Evolutionary conservation across 2,113 vertebrate genomes (phyloP).

Genomic region (Hippocampus comes): DNA sequence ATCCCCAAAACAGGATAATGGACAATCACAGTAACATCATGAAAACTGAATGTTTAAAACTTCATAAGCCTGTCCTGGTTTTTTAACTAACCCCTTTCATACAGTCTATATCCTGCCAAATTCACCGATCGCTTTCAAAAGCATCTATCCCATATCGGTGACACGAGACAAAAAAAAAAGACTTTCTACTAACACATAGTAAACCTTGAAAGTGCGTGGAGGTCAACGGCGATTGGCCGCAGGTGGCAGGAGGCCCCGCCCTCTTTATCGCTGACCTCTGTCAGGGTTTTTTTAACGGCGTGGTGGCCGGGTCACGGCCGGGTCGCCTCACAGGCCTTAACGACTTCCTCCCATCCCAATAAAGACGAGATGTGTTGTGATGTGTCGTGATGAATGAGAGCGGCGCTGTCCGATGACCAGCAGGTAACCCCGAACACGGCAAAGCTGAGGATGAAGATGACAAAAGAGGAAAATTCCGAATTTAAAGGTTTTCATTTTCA

Average conservation of each 20-base stretch:
- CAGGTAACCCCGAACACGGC: slow-evolving; percentile 48
- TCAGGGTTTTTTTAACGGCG: slow-evolving; percentile 65
- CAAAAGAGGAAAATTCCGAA: not conserved
- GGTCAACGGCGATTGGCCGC: slow-evolving; percentile 43
- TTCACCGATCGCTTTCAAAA: not conserved
- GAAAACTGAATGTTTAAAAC: no score
- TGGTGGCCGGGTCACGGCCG: slow-evolving; percentile 68
- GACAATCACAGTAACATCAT: no score
- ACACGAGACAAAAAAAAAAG: not conserved
- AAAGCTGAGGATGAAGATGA: not conserved
- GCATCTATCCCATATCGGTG: not conserved
- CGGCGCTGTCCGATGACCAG: slow-evolving; percentile 48
- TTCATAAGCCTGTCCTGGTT: no score
- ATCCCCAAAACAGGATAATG: no score
- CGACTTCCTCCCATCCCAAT: slow-evolving; percentile 74
- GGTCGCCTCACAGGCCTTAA: slow-evolving; percentile 64
- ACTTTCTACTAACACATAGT: slow-evolving; percentile 5
- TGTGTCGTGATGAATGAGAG: slow-evolving; percentile 68
- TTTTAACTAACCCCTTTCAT: no score
- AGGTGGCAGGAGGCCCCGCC: slow-evolving; percentile 19
- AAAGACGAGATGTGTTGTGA: slow-evolving; percentile 42
- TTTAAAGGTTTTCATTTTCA: no score
- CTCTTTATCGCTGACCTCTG: slow-evolving; percentile 55
- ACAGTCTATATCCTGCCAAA: not conserved
- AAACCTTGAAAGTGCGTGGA: slow-evolving; percentile 9